Evolutionary conservation across 2,113 vertebrate genomes (phyloP).

Genomic region (Ophiodon elongatus): DNA sequence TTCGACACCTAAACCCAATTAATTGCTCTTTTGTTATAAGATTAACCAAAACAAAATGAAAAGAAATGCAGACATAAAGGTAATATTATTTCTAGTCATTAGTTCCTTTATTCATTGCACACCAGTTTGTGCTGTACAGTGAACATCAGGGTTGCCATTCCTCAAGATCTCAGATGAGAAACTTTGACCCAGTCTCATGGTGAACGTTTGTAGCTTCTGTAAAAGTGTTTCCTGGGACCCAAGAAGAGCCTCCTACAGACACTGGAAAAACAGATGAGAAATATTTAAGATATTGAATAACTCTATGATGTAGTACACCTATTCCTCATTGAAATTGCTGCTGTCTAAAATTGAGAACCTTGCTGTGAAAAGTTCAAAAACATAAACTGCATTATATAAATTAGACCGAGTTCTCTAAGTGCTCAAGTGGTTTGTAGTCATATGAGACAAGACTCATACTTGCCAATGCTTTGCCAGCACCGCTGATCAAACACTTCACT

Average conservation of each 20-base stretch:
- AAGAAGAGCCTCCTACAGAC: constrained; percentile 38
- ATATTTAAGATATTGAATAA: not conserved
- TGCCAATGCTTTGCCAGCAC: constrained; percentile 45
- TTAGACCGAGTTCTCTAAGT: not conserved
- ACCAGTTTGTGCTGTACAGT: constrained; percentile 50
- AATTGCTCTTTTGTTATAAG: not conserved
- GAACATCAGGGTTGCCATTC: constrained; percentile 24
- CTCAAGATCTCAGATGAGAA: constrained; percentile 26
- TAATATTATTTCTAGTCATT: constrained; percentile 36
- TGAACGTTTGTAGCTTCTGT: constrained; percentile 27
- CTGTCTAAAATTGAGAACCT: not conserved
- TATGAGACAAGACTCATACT: constrained; percentile 49
- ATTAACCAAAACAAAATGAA: constrained; percentile 30
- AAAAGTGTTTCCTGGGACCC: constrained; percentile 33
- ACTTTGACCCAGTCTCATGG: constrained; percentile 13
- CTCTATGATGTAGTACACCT: not conserved
- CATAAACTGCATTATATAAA: not conserved
- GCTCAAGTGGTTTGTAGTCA: constrained; percentile 16
- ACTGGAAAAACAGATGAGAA: constrained; percentile 42
- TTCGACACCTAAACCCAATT: not conserved
- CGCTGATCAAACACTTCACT: constrained; percentile 46
- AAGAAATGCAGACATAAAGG: constrained; percentile 46
- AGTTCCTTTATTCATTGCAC: constrained; percentile 67
- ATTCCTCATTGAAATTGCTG: not conserved
- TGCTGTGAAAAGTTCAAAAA: not conserved